Base-by-base conservation (phyloP, 2,888 invertebrate species). In the Volucella bombylans region DNA sequence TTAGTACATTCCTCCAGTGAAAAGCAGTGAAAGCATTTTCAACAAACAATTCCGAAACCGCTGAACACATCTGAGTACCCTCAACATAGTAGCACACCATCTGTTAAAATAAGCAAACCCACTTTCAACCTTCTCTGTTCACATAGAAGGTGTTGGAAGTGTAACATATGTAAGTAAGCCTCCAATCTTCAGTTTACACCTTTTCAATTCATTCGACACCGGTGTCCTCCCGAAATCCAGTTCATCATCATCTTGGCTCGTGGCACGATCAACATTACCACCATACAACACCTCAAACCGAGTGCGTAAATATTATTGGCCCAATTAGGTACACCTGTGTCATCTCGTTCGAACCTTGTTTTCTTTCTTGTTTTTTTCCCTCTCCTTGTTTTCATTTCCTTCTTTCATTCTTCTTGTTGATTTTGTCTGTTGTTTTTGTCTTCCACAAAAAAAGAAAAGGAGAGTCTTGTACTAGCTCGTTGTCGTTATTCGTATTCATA, bases 291-390 rank as follows among this genome's bases (percentile, higher is more conserved):
- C 47, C 47, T 3, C 14, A 49, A 12, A 45, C 15, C 15, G n/a
- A 61, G 55, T 83, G 54, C 72, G 62, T 69, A 80, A 85, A 85
- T 72, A 85, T 14, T 77, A 72, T 59, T 81, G 81, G 80, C 85
- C 85, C 85, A 85, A 81, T 81, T 85, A 67, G 64, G 71, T 72
- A 81, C 85, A 85, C 85, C 85, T 85, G 85, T 81, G 81, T 85
- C 85, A 85, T 61, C 85, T 72, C 81, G 59, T 50, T 50, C 69
- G 39, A 52, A 55, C 59, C 65, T 76, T 69, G 41, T 72, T 62
- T 10, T 18, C 45, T 18, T 12, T 52, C 8, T 52, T 31, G 18
- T 31, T 45, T 65, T 23, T 72, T 15, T 45, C 12, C 15, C 47
- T 50, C 41, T 49, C 47, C 54, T 74, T 12, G 38, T 14, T 76